phyloP scores from a whole-genome alignment of 2,113 vertebrate species.

The Tinamus guttatus region DNA sequence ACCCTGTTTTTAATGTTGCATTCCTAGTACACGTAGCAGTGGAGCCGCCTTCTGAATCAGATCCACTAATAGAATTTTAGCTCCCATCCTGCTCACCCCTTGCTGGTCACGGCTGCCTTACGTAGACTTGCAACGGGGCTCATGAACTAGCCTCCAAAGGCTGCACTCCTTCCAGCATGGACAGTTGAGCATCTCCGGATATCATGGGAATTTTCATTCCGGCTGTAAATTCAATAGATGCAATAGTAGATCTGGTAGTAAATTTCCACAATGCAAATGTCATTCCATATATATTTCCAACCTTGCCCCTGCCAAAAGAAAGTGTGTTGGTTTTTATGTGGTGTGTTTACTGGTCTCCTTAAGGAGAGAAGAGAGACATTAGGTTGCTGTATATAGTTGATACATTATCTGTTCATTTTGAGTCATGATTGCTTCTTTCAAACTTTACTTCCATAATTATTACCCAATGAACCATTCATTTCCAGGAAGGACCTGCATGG shows the following conservation, averaged over 20 bases:
- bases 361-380: background rate
- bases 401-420: background rate
- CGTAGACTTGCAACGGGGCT: rapidly evolving
- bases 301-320: no score
- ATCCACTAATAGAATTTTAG: background rate
- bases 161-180: rapidly evolving
- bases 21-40: background rate
- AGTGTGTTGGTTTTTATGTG: no score
- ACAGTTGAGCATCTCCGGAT: background rate
- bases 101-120: background rate
- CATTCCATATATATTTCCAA: background rate
- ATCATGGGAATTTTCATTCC: background rate
- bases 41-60: background rate
- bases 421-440: background rate
- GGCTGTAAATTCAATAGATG: background rate
- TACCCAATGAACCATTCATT: background rate
- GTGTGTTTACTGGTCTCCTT: background rate
- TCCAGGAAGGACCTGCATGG: background rate
- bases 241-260: background rate
- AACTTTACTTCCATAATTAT: background rate
- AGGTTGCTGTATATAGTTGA: background rate
- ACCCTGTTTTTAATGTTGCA: background rate
- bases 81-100: background rate
- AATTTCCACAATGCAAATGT: background rate
- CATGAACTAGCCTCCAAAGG: background rate